Evolutionary conservation across 2,113 vertebrate species (phyloP), one percentile per base, ranked within the genome.

Genomic region (Cheilinus undulatus): DNA sequence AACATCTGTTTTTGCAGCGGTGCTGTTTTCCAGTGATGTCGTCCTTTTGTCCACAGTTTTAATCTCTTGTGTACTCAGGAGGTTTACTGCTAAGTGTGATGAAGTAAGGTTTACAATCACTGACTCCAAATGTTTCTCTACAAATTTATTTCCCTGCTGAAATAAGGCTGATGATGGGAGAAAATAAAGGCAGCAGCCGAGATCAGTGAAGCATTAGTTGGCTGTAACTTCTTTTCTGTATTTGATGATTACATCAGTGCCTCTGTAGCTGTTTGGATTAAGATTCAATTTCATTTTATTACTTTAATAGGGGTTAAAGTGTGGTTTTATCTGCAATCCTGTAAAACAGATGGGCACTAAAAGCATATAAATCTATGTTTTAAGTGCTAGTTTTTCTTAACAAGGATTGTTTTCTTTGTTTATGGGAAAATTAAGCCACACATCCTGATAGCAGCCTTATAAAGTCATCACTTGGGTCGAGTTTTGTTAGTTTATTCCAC

Each of bases 371-470:
- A 78, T 65, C 54, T 58, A 7, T 28, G 36, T 59, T 22, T 62
- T 59, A 85, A 69, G 43, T 22, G 11, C 43, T 23, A 28, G n/a
- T 43, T 71, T 60, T 54, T 45, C 58, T 78, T n/a, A 71, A 82
- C 71, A 76, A 24, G 73, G 60, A 83, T 84, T 90, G 80, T 90
- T 89, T 88, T 86, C 69, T 87, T 82, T 84, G 65, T 93, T 89
- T 88, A 82, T 60, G 48, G 72, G 61, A 70, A 84, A 78, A 70
- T 58, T 81, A 76, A 84, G 80, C 78, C 78, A 84, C 78, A 83
- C 32, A 78, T 82, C 52, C 69, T 70, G 54, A 84, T 82, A 76
- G 78, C 83, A 86, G 53, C 46, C 75, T 58, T 59, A 78, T 84
- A 88, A 89, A 88, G 78, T 73, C 60, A 53, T 36, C 38, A 43